Percentiles rank a stretch among this genome's conserved stretches.
phyloP scores from a whole-genome alignment of 2,888 invertebrate genomes.

The Scaptomyza tumidula region DNA sequence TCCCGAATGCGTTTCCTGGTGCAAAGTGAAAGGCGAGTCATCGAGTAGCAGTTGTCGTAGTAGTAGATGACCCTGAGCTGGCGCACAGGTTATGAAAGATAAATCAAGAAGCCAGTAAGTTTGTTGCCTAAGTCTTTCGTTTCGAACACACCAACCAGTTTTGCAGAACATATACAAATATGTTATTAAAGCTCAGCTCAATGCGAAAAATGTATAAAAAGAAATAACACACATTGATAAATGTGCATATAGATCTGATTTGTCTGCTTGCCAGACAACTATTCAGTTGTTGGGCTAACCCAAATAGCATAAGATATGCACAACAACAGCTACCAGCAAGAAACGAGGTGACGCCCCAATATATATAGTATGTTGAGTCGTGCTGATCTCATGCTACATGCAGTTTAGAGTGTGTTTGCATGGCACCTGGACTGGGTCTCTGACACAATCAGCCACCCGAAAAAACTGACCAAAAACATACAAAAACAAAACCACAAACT shows the following conservation, averaged over 20 bases:
- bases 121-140: conserved; percentile 65
- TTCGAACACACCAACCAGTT: conserved; percentile 48
- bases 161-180: conserved; percentile 17
- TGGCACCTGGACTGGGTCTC: conserved; percentile 58
- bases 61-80: conserved; percentile 65
- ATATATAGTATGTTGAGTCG: conserved; percentile 5
- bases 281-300: conserved; percentile 60
- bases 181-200: conserved; percentile 30
- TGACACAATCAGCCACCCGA: conserved; percentile 53
- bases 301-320: conserved; percentile 47
- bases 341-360: conserved; percentile 37
- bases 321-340: conserved; percentile 17
- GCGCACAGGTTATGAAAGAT: conserved; percentile 35
- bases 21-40: conserved; percentile 65
- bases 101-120: conserved; percentile 66
- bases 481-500: conserved; percentile 36
- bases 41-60: conserved; percentile 34
- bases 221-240: conserved; percentile 35
- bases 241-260: conserved; percentile 53
- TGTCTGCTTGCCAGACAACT: conserved; percentile 47
- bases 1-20: conserved; percentile 63
- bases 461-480: conserved; percentile 11
- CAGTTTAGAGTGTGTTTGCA: conserved; percentile 58
- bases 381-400: conserved; percentile 43
- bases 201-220: conserved; percentile 10